phyloP scores from a whole-genome alignment of 1,140 invertebrate genomes.

The Penaeus japonicus region DNA sequence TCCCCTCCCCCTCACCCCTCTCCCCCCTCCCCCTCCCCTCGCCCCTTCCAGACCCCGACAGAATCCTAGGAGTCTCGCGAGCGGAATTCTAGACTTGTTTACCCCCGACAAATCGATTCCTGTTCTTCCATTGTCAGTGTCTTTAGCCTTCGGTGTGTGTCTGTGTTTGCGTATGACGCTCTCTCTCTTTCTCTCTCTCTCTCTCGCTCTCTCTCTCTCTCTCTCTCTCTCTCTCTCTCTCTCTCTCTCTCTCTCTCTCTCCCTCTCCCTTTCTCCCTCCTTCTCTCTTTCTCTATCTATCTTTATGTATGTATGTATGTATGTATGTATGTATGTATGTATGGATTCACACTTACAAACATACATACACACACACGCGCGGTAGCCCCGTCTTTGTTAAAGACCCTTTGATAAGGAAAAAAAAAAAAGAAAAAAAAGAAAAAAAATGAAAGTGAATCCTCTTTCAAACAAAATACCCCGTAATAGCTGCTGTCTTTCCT shows the following conservation, averaged over 20 bases:
- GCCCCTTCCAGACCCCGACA: neutral
- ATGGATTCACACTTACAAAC: too few species aligned
- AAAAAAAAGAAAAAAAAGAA: too few species aligned
- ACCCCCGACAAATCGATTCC: slow-evolving; percentile 18
- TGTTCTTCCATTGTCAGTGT: slow-evolving; percentile 10
- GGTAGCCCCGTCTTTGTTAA: too few species aligned
- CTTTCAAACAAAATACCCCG: too few species aligned
- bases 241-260: neutral
- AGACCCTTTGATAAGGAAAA: too few species aligned
- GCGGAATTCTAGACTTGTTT: slow-evolving; percentile 37
- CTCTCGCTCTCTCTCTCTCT: slow-evolving; percentile 29
- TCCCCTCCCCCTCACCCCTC: neutral
- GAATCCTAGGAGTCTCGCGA: slow-evolving; percentile 15
- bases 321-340: too few species aligned
- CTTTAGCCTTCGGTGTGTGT: slow-evolving; percentile 3
- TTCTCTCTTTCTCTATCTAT: too few species aligned
- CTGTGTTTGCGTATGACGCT: neutral
- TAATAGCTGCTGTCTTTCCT: too few species aligned
- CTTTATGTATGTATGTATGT: too few species aligned
- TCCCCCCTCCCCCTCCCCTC: neutral
- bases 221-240: slow-evolving; percentile 21
- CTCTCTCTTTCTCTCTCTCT: slow-evolving; percentile 6
- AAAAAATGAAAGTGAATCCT: too few species aligned
- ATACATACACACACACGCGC: too few species aligned
- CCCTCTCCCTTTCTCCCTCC: neutral